A percentile compares a stretch with the other conserved stretches of the same genome.
Evolutionary conservation across 2,797 vertebrate species (phyloP).

Genomic region (Danio aesculapii): DNA sequence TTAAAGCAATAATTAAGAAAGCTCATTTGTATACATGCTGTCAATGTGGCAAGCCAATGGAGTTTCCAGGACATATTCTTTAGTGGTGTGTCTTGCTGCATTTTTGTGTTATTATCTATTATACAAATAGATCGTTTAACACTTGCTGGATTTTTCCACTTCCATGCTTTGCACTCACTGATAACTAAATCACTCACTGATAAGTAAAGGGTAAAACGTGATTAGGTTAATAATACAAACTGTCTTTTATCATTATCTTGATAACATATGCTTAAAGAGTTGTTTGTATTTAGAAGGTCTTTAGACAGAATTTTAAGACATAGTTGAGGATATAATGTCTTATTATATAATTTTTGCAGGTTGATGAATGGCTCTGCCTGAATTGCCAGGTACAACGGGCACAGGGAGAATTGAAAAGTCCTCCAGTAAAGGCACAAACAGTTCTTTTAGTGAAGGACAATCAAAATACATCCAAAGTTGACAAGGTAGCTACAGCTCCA

Average conservation of each 20-base stretch:
- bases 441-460: neutral
- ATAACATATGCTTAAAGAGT: neutral
- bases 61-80: neutral
- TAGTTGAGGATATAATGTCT: neutral
- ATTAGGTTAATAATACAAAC: neutral
- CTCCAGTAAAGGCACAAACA: slow-evolving; percentile 67
- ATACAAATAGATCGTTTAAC: neutral
- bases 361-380: slow-evolving; percentile 92
- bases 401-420: slow-evolving; percentile 72
- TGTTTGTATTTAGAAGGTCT: neutral
- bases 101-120: neutral
- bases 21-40: slow-evolving; percentile 5
- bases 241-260: neutral
- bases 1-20: neutral
- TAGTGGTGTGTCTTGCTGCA: neutral
- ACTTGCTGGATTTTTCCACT: neutral
- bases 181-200: neutral
- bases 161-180: neutral
- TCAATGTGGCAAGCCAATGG: slow-evolving; percentile 1
- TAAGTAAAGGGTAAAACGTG: neutral
- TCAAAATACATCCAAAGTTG: slow-evolving; percentile 29
- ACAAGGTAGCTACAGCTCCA: neutral
- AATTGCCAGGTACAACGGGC: slow-evolving; percentile 95
- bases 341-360: slow-evolving; percentile 66
- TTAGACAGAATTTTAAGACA: neutral